phyloP scores from a whole-genome alignment of 2,888 invertebrate genomes.

The Venusia cambrica region DNA sequence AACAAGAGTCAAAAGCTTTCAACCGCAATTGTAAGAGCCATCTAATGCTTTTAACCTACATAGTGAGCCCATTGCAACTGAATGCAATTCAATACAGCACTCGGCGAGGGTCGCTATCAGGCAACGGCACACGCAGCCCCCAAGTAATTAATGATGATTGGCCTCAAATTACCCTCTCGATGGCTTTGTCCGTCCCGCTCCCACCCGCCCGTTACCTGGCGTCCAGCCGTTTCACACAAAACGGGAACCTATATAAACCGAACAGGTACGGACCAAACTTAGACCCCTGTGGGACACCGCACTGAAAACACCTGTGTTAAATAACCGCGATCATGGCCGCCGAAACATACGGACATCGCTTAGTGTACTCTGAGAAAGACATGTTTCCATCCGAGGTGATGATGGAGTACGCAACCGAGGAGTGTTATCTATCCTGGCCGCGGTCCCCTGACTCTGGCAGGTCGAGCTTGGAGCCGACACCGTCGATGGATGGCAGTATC shows the following conservation, averaged over 20 bases:
- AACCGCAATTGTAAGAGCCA: no score
- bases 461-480: conserved; percentile 76
- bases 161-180: conserved; percentile 76
- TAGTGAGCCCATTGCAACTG: conserved; percentile 24
- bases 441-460: conserved; percentile 75
- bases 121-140: conserved; percentile 57
- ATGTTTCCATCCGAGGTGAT: conserved; percentile 70
- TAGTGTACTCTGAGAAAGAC: conserved; percentile 67
- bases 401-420: conserved; percentile 69
- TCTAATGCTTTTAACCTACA: conserved; percentile 8
- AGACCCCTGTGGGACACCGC: conserved; percentile 66
- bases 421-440: conserved; percentile 70
- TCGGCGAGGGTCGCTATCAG: conserved; percentile 13
- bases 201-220: conserved; percentile 34
- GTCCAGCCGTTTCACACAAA: conserved; percentile 52
- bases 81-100: conserved; percentile 35
- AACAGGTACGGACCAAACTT: conserved; percentile 63
- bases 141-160: conserved; percentile 80
- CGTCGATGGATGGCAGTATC: conserved; percentile 76
- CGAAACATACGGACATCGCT: conserved; percentile 76
- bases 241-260: conserved; percentile 69
- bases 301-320: conserved; percentile 52
- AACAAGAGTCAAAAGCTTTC: no score
- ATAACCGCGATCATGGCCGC: conserved; percentile 55
- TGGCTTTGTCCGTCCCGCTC: conserved; percentile 50